A percentile compares a stretch with the other conserved stretches of the same genome.
These are phyloP conservation scores for Nothoprocta perdicaria DNA, from an alignment of 2,113 vertebrate species.

Conservation along the genomic window DNA sequence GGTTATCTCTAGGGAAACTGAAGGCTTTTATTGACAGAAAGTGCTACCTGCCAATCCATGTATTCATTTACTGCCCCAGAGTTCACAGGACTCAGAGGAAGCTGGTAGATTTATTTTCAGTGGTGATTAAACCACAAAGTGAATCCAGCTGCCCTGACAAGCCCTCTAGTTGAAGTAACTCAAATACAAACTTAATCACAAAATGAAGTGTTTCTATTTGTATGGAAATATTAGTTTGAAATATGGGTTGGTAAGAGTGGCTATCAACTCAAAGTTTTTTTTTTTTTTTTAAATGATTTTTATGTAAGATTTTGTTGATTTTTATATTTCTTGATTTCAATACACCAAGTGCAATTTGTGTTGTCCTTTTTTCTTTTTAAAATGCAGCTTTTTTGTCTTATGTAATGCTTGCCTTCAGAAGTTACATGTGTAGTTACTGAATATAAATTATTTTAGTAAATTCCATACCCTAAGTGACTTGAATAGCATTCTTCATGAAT, in stretches of 20 bases:
- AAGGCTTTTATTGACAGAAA: not conserved
- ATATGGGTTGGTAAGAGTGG: not conserved
- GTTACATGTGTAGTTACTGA: not conserved
- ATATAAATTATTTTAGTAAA: not conserved
- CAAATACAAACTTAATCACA: not conserved
- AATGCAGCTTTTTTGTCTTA: not conserved
- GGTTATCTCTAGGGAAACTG: not conserved
- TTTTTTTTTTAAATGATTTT: not conserved
- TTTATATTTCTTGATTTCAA: constrained; percentile 21
- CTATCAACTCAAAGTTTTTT: constrained; percentile 11
- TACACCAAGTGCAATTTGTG: not conserved
- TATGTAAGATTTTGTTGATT: constrained; percentile 1
- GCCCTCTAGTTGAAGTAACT: not conserved
- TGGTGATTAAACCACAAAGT: not conserved
- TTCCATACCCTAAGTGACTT: not conserved
- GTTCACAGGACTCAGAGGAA: not conserved
- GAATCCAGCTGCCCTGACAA: not conserved
- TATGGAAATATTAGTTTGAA: constrained; percentile 12
- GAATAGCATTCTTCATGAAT: not conserved
- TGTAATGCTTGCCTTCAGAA: not conserved
- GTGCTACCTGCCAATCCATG: not conserved
- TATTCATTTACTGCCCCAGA: not conserved
- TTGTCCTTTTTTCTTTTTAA: not conserved
- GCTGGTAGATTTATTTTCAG: not conserved
- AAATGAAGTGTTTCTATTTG: not conserved